Percentiles rank a stretch among this genome's conserved stretches.
phyloP scores from a whole-genome alignment of 2,113 vertebrate species.

The Potamarius usumacintae region DNA sequence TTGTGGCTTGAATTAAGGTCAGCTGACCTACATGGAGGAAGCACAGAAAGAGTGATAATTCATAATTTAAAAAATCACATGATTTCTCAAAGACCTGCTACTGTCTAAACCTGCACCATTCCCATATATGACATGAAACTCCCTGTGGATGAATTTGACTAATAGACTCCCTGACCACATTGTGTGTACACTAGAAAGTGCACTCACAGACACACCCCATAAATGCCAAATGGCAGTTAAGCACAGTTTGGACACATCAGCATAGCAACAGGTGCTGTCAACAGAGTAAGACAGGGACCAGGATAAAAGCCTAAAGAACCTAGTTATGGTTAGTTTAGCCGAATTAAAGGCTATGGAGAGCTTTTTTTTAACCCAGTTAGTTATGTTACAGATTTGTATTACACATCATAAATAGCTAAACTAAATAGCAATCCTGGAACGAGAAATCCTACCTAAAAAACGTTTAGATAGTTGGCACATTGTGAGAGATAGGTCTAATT shows the following conservation, averaged over 20 bases:
- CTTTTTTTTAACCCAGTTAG: neutral
- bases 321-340: neutral
- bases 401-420: neutral
- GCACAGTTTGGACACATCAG: conserved; percentile 61
- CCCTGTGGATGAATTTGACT: conserved; percentile 13
- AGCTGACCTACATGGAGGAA: conserved; percentile 57
- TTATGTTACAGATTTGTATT: neutral
- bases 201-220: conserved; percentile 22
- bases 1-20: conserved; percentile 64
- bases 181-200: conserved; percentile 19
- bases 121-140: neutral
- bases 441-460: too few relatives aligned
- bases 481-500: neutral
- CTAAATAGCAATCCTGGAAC: neutral
- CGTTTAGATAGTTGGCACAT: neutral
- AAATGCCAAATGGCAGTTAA: conserved; percentile 51
- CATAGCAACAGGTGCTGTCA: conserved; percentile 57
- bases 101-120: conserved; percentile 34
- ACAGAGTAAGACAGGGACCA: conserved; percentile 41
- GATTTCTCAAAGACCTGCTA: conserved; percentile 28
- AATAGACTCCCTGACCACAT: neutral
- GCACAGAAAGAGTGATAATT: conserved; percentile 19
- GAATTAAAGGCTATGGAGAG: neutral
- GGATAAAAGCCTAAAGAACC: conserved; percentile 38
- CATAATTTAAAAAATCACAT: conserved; percentile 19